phyloP scores from a whole-genome alignment of 1,140 invertebrate species.

The Panulirus ornatus region DNA sequence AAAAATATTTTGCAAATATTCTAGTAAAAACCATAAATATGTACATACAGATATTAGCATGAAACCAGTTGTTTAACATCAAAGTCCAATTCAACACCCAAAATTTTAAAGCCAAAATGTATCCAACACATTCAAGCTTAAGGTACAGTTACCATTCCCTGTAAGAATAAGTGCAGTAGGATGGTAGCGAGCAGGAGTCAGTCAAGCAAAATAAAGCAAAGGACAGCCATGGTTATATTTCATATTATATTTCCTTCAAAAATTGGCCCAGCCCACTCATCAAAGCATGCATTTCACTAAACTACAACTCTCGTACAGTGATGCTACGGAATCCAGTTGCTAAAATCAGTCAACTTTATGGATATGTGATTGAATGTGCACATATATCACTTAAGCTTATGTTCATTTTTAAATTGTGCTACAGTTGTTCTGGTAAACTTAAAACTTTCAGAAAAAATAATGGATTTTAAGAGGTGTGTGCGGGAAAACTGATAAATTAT shows the following conservation, averaged over 20 bases:
- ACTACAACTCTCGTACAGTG: background rate
- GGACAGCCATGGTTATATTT: background rate
- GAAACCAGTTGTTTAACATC: no score
- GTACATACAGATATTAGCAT: no score
- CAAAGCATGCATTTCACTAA: constrained; percentile 7
- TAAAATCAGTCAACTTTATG: background rate
- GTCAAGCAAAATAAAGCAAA: background rate
- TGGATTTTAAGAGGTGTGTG: no score
- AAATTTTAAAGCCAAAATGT: no score
- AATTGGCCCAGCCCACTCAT: background rate
- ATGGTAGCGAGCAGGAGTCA: background rate
- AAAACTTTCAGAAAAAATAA: no score
- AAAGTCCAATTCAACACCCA: no score
- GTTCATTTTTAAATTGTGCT: no score
- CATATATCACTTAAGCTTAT: no score
- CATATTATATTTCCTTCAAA: background rate
- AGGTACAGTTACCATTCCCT: no score
- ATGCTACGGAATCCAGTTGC: background rate
- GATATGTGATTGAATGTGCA: background rate
- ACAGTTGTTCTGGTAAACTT: no score
- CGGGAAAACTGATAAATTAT: no score
- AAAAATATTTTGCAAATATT: background rate
- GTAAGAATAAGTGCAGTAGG: background rate
- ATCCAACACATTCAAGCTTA: background rate
- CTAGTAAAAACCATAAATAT: background rate